Conservation (phyloP, 2,113 vertebrate genomes). For the Sterrhoptilus dennistouni region DNA sequence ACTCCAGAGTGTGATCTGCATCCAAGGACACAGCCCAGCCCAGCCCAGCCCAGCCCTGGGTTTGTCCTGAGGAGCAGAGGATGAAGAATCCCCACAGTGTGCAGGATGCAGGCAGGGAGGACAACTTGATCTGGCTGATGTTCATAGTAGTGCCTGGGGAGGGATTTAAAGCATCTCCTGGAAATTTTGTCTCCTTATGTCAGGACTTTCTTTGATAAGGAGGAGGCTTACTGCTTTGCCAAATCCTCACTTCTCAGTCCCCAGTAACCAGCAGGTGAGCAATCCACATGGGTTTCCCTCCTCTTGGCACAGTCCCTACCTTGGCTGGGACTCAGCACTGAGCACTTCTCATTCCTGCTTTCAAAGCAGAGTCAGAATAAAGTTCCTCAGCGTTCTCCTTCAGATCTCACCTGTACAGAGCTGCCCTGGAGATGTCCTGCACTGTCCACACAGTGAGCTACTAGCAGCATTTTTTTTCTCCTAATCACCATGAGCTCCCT, state of each 20-base stretch:
- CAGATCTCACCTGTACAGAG: background rate
- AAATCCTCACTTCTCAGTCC: background rate
- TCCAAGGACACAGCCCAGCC: rapidly evolving
- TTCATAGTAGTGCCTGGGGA: background rate
- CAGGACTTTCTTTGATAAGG: background rate
- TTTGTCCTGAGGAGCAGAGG: background rate
- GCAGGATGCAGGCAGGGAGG: background rate
- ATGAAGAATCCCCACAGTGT: background rate
- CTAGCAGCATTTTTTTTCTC: background rate
- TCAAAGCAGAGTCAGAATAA: background rate
- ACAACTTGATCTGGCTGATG: background rate
- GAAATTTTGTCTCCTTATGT: background rate
- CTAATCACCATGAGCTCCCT: background rate
- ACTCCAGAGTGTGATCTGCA: rapidly evolving
- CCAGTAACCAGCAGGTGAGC: background rate
- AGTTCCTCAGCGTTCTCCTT: background rate
- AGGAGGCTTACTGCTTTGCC: background rate
- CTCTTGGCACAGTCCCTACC: background rate
- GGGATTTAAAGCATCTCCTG: background rate
- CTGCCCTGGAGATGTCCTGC: background rate
- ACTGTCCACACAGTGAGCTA: background rate
- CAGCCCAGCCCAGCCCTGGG: background rate
- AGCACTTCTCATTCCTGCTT: background rate
- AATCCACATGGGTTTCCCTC: background rate
- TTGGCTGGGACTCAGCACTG: background rate